Base-by-base conservation (phyloP, 2,888 invertebrate species). In the Cataglyphis altisquamis region DNA sequence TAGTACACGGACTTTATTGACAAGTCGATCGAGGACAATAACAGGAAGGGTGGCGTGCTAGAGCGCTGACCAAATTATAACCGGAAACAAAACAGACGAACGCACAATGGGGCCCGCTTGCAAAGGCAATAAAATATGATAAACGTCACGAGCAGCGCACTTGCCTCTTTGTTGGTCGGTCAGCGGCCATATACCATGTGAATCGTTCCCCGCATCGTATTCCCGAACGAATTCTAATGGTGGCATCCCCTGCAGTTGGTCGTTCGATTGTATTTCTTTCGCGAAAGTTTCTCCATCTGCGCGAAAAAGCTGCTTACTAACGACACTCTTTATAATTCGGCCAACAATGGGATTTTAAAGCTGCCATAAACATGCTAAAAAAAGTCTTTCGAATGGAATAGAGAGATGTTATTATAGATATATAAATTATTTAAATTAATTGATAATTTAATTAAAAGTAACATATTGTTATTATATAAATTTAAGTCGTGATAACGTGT, bases 71-170 rank as follows among this genome's bases (percentile, higher is more conserved):
- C 86, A 88, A 92, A 91, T 92, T 92, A 93, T 92, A 91, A 91
- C 91, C 90, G 91, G 92, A 92, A 92, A 92, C 92, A 92, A 92
- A 93, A 93, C 92, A 91, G 91, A 92, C 90, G 89, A 88, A 88
- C 91, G 88, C 91, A 93, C 92, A 93, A 92, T 93, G 90, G 91
- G 88, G 88, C 89, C 88, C 86, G 89, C 88, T 85, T 89, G 88
- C 90, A 88, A 89, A 91, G 91, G 92, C 89, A 93, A 93, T 93
- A 93, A 93, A 93, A 92, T 93, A 93, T 93, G 93, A 93, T 93
- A 91, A 93, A 91, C 91, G 91, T 90, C 91, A 91, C 67, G 82
- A 85, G 88, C 88, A 90, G 87, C 60, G 87, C 86, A 89, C 86
- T 90, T 88, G 85, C 87, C 91, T 90, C 89, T 91, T 91, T 90